Conservation (phyloP, 1,140 invertebrate genomes). For the Spodoptera litura region DNA sequence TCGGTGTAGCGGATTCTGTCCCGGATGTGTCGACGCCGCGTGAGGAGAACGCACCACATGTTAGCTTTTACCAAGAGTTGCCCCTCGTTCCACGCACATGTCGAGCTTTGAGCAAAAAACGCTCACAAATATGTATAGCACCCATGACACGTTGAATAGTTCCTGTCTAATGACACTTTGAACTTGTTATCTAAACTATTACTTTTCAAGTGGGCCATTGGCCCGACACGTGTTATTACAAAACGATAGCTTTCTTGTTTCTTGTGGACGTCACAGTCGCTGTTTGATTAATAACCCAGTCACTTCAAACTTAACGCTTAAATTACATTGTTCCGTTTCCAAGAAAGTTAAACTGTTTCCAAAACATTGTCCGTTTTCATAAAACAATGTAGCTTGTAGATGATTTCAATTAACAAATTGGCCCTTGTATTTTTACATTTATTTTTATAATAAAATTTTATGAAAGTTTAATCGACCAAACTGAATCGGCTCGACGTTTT, state of each 20-base stretch:
- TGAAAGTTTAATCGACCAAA: slow-evolving; percentile 25
- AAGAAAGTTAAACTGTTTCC: slow-evolving; percentile 11
- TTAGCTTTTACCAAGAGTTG: slow-evolving; percentile 49
- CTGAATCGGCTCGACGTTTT: not conserved
- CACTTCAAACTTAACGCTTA: slow-evolving; percentile 2
- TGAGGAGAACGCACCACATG: slow-evolving; percentile 52
- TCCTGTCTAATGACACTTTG: slow-evolving; percentile 46
- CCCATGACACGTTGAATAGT: slow-evolving; percentile 31
- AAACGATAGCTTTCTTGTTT: slow-evolving; percentile 17
- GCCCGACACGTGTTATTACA: slow-evolving; percentile 33
- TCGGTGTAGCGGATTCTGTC: slow-evolving; percentile 41
- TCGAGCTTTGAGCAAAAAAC: slow-evolving; percentile 47
- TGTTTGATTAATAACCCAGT: slow-evolving; percentile 3
- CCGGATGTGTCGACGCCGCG: slow-evolving; percentile 46
- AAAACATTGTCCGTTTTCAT: slow-evolving; percentile 8
- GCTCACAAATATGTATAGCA: slow-evolving; percentile 42
- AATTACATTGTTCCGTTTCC: not conserved
- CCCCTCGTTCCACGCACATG: slow-evolving; percentile 54
- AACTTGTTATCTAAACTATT: slow-evolving; percentile 47
- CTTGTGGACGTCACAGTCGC: not conserved
- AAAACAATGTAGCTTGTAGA: not conserved
- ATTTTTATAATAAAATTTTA: slow-evolving; percentile 17
- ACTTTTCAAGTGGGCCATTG: slow-evolving; percentile 40
- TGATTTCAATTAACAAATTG: slow-evolving; percentile 22
- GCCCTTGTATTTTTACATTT: not conserved